Evolutionary conservation across 2,888 invertebrate species (phyloP).

Genomic region (Empis stercorea): DNA sequence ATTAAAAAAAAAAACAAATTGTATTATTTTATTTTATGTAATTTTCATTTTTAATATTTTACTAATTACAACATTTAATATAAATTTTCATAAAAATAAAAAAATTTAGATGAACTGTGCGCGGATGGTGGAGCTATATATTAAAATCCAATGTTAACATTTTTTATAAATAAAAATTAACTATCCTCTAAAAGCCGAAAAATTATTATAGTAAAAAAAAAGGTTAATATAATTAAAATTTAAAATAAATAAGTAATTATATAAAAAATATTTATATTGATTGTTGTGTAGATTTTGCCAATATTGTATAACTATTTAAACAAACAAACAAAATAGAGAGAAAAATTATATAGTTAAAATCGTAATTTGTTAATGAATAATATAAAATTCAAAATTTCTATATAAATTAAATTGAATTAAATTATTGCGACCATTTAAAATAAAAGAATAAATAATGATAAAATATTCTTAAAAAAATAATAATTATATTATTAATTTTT

Average conservation of each 20-base stretch:
- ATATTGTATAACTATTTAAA: constrained; percentile 10
- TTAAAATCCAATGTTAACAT: constrained; percentile 5
- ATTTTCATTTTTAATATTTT: too few relatives aligned
- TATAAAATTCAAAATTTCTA: constrained; percentile 5
- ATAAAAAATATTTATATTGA: too few relatives aligned
- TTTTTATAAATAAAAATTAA: constrained; percentile 5
- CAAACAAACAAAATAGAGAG: constrained; percentile 5
- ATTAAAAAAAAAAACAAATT: too few relatives aligned
- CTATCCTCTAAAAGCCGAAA: background rate
- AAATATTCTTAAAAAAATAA: too few relatives aligned
- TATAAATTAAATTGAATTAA: too few relatives aligned
- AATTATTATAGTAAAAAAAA: constrained; percentile 4
- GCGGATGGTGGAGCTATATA: too few relatives aligned
- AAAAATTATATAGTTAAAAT: background rate
- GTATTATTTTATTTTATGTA: too few relatives aligned
- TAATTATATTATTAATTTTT: background rate
- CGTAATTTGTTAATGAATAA: constrained; percentile 4
- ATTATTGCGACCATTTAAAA: background rate
- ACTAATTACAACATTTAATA: too few relatives aligned
- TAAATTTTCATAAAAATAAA: too few relatives aligned
- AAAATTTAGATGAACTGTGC: too few relatives aligned
- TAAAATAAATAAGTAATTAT: constrained; percentile 6
- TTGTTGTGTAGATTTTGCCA: constrained; percentile 16
- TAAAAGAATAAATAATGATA: too few relatives aligned
- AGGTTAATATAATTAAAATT: background rate